Base-by-base conservation (phyloP, 2,888 invertebrate species). In the Tetranychus piercei region DNA sequence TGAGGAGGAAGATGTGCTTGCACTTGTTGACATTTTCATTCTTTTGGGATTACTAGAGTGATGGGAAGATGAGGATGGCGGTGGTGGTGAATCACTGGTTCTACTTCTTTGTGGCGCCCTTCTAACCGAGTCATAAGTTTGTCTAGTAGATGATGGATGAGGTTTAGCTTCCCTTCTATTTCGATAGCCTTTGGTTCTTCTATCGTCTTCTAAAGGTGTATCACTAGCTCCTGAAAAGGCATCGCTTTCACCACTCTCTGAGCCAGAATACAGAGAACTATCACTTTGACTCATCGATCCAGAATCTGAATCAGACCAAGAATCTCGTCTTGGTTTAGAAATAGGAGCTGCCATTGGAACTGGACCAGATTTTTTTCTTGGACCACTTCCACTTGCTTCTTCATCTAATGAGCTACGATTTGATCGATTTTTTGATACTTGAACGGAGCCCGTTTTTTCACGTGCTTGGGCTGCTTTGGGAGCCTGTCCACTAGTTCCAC, bases 251-350 rank as follows among this genome's bases (percentile, higher is more conserved):
- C 15, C 71, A 71, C 23, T 34, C 22, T 74, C 65, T n/a, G 76
- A 76, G 22, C 15, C 72, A 6, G 76, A 76, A 71, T 55, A 76
- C 34, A 23, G 18, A 22, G 67, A 76, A n/a, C 73, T 73, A 18
- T 67, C 44, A 15, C 64, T 76, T 18, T 23, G 34, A 23, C 75
- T 75, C 34, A 34, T 34, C 18, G 76, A 76, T 9, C 75, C 75
- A 0, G 73, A 73, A 22, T 75, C 22, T 5, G 71, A 71, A 43
- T 76, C 76, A 9, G 73, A 73, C 76, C 76, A 76, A 5, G 75
- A 75, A 66, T 76, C 76, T 6, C 34, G 15, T 20, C 66, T 22
- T 1, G 64, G 11, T 20, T 34, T n/a, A 22, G 23, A 70, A 20
- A 18, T 66, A 9, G 66, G 18, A 11, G 66, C 66, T 6, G 66